Percentiles rank a stretch among this genome's conserved stretches.
Evolutionary conservation across 2,797 vertebrate species (phyloP).

Genomic region (Discoglossus pictus): DNA sequence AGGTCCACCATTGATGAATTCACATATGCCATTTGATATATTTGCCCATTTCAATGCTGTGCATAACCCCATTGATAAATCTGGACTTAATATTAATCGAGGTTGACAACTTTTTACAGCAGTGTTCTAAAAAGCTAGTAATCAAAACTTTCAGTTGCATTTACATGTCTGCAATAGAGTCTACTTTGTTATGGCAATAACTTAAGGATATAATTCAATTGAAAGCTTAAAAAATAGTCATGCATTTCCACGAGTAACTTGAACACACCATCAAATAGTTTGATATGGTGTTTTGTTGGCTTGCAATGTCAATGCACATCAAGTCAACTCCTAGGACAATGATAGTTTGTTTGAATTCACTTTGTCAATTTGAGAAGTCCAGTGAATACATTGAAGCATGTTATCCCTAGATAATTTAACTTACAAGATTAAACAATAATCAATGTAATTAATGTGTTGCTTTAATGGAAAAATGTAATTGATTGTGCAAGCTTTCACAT

Average conservation of each 20-base stretch:
- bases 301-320: constrained; percentile 50
- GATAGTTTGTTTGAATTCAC: constrained; percentile 54
- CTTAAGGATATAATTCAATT: too few relatives aligned
- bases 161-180: too few relatives aligned
- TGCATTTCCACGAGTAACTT: too few relatives aligned
- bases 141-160: too few relatives aligned
- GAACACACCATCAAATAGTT: constrained; percentile 49
- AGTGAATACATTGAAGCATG: constrained; percentile 35
- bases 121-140: constrained; percentile 37
- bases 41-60: too few relatives aligned
- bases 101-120: too few relatives aligned
- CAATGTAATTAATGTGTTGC: constrained; percentile 50
- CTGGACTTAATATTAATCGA: too few relatives aligned
- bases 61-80: too few relatives aligned
- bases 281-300: constrained; percentile 56
- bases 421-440: constrained; percentile 57
- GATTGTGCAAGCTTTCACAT: constrained; percentile 54
- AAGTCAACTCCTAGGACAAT: constrained; percentile 54
- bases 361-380: constrained; percentile 43
- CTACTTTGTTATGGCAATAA: too few relatives aligned
- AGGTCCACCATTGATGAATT: too few relatives aligned
- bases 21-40: too few relatives aligned
- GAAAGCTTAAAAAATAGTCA: too few relatives aligned
- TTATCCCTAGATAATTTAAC: constrained; percentile 34
- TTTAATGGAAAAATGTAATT: constrained; percentile 56